Evolutionary conservation across 2,797 vertebrate species (phyloP).

Genomic region (Lepus townsendii): DNA sequence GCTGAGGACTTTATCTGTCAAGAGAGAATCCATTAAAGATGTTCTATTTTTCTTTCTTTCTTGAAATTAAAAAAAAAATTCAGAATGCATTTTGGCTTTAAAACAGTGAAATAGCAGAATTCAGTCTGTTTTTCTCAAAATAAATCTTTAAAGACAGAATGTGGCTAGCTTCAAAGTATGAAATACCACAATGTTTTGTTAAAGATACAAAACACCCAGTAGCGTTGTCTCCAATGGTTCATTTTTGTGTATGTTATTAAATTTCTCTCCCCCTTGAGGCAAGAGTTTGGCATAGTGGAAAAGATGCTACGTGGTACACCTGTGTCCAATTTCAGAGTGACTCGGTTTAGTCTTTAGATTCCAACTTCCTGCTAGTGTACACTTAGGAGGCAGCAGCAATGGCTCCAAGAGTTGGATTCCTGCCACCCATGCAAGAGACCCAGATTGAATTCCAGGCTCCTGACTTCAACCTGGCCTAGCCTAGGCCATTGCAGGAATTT

Average conservation of each 20-base stretch:
- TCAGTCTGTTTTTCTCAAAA: conserved; percentile 16
- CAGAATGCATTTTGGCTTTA: neutral
- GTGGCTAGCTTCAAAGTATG: neutral
- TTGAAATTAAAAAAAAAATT: neutral
- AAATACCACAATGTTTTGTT: neutral
- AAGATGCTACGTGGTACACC: no score
- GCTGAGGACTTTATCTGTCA: neutral
- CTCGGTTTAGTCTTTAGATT: no score
- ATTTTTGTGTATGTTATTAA: neutral
- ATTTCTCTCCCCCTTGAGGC: neutral
- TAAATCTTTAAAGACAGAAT: neutral
- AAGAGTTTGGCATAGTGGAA: no score
- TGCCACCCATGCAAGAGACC: no score
- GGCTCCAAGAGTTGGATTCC: no score
- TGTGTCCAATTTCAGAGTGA: no score
- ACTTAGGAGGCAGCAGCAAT: no score
- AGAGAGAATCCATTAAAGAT: neutral
- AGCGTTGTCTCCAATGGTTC: neutral
- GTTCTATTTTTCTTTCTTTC: neutral
- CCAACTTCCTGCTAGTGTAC: no score
- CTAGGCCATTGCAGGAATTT: no score
- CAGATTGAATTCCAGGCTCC: no score
- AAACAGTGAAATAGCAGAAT: neutral
- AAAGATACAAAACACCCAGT: neutral
- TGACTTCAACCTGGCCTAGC: no score